A percentile compares a stretch with the other conserved stretches of the same genome.
Evolutionary conservation across 2,797 vertebrate species (phyloP).

Genomic region (Megalops cyprinoides): DNA sequence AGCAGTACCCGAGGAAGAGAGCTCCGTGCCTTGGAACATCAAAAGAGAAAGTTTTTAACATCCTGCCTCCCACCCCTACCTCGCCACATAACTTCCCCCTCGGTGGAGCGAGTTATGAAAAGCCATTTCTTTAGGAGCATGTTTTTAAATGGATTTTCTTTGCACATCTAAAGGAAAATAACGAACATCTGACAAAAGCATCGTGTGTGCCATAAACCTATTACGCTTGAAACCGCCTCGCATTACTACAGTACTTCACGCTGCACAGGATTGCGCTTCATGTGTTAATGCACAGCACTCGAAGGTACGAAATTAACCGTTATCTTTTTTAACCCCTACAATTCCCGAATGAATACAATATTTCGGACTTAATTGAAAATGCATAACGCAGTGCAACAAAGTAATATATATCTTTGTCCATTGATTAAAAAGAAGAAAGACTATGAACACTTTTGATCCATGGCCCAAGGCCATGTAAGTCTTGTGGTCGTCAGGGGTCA

Average conservation of each 20-base stretch:
- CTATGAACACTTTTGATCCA: background rate
- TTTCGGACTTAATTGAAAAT: background rate
- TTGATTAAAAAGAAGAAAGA: background rate
- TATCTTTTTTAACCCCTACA: background rate
- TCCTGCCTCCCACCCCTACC: conserved; percentile 39
- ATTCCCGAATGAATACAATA: background rate
- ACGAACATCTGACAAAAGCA: background rate
- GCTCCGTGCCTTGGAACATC: conserved; percentile 23
- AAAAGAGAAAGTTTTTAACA: conserved; percentile 41
- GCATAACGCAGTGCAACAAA: background rate
- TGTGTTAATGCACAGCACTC: background rate
- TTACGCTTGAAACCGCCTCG: background rate
- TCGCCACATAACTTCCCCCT: conserved; percentile 40
- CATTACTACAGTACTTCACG: background rate
- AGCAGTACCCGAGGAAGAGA: conserved; percentile 25
- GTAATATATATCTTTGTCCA: background rate
- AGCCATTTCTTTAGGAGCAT: too few species aligned
- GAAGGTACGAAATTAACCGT: background rate
- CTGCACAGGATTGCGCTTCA: background rate
- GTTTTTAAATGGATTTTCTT: background rate
- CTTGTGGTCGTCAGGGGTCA: background rate
- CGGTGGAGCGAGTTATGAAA: background rate
- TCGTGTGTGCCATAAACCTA: background rate
- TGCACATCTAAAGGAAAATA: background rate
- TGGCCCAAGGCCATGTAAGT: too few species aligned